phyloP scores from a whole-genome alignment of 2,888 invertebrate species.

The Allophyes oxyacanthae region DNA sequence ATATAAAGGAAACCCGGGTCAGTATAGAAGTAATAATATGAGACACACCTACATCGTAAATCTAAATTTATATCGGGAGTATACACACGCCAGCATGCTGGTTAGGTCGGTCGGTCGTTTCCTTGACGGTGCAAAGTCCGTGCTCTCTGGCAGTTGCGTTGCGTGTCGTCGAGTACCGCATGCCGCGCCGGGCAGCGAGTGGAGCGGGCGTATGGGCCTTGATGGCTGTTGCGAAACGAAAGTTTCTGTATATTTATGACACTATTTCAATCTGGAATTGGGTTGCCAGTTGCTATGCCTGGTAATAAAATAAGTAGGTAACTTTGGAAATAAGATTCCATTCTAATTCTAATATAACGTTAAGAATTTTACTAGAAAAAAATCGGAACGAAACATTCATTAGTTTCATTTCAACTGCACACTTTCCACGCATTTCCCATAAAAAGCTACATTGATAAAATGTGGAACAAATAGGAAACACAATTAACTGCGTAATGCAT shows the following conservation, averaged over 20 bases:
- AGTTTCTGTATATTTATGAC: conserved; percentile 12
- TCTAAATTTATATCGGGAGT: conserved; percentile 60
- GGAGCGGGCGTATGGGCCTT: conserved; percentile 28
- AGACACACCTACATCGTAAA: conserved; percentile 55
- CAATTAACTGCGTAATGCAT: conserved; percentile 14
- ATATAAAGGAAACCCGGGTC: conserved; percentile 2
- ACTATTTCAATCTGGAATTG: conserved; percentile 14
- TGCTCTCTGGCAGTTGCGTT: conserved; percentile 19
- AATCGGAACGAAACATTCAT: neutral
- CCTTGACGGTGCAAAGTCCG: conserved; percentile 50
- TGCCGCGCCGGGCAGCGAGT: conserved; percentile 5
- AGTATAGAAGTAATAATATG: conserved; percentile 26
- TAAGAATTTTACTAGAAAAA: neutral
- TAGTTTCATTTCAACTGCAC: conserved; percentile 2
- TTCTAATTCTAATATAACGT: neutral
- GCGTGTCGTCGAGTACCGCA: conserved; percentile 14
- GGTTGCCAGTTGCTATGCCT: neutral
- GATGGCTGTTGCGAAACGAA: conserved; percentile 28
- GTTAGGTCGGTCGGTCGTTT: conserved; percentile 31
- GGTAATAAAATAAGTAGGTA: too few species aligned
- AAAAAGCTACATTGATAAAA: neutral
- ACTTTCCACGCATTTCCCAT: conserved; percentile 1
- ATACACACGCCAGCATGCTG: conserved; percentile 19
- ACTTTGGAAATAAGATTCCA: conserved; percentile 1
- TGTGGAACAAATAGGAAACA: conserved; percentile 22